Evolutionary conservation across 2,797 vertebrate species (phyloP).

Genomic region (Diglossa cyanea): DNA sequence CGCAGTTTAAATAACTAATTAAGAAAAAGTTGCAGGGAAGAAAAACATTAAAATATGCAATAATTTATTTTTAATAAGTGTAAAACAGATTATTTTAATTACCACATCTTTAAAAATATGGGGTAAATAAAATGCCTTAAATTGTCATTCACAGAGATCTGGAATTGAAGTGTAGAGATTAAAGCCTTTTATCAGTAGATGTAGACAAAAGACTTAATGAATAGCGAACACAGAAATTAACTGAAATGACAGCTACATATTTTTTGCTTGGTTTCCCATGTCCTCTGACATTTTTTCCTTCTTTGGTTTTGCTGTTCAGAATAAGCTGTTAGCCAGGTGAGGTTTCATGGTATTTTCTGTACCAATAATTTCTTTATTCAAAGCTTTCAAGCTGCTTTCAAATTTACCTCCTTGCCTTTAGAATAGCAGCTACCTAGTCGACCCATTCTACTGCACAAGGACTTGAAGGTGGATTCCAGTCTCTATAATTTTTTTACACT

Average conservation of each 20-base stretch:
- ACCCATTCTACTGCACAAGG: not conserved
- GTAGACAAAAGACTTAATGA: constrained; percentile 61
- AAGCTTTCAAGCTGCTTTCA: not conserved
- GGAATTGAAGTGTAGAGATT: constrained; percentile 50
- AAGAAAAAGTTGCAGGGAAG: constrained; percentile 72
- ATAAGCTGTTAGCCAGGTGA: not conserved
- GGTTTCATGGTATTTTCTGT: not conserved
- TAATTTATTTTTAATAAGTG: constrained; percentile 76
- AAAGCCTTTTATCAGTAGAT: constrained; percentile 51
- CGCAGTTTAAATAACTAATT: constrained; percentile 74
- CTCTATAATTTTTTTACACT: not conserved
- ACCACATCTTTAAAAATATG: constrained; percentile 48
- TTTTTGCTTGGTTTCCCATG: not conserved
- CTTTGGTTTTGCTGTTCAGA: not conserved
- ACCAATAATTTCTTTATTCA: not conserved
- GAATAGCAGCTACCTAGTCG: not conserved
- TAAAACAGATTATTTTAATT: constrained; percentile 75
- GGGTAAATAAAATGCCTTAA: constrained; percentile 67
- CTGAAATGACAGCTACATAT: not conserved
- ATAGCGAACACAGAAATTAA: constrained; percentile 1
- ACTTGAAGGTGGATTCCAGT: not conserved
- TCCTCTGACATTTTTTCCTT: not conserved
- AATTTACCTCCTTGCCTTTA: not conserved
- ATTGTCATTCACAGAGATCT: constrained; percentile 59
- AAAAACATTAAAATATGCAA: constrained; percentile 74